Conservation (phyloP, 2,888 invertebrate genomes). For the Cosmia trapezina region DNA sequence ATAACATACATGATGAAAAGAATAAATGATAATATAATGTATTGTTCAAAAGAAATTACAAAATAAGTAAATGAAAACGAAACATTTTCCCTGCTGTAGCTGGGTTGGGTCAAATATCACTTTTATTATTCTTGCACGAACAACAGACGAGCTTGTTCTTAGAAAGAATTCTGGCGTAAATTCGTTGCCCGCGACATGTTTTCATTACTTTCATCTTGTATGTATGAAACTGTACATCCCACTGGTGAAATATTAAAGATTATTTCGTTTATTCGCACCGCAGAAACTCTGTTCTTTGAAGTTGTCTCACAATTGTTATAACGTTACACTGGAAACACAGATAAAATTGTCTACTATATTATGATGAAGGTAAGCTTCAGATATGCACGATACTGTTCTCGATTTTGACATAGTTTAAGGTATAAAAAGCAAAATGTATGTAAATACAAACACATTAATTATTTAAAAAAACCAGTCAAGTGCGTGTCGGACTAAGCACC, state of each 20-base stretch:
- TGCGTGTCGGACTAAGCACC: no score
- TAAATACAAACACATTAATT: no score
- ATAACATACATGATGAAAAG: not conserved
- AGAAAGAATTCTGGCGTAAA: slow-evolving; percentile 63
- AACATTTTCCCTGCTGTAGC: slow-evolving; percentile 43
- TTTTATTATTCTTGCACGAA: slow-evolving; percentile 61
- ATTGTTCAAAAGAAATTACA: slow-evolving; percentile 22
- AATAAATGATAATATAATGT: slow-evolving; percentile 10
- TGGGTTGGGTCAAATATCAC: slow-evolving; percentile 46
- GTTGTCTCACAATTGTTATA: slow-evolving; percentile 34
- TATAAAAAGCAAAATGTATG: not conserved
- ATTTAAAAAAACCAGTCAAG: no score
- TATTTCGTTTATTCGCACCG: slow-evolving; percentile 46
- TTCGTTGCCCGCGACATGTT: slow-evolving; percentile 66
- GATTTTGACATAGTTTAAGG: not conserved
- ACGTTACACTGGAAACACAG: slow-evolving; percentile 22
- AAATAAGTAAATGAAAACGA: slow-evolving; percentile 39
- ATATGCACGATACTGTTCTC: not conserved
- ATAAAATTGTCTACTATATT: slow-evolving; percentile 42
- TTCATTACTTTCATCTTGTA: slow-evolving; percentile 65
- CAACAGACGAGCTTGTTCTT: slow-evolving; percentile 54
- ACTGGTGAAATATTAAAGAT: slow-evolving; percentile 59
- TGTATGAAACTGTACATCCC: slow-evolving; percentile 47
- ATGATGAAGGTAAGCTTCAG: slow-evolving; percentile 4
- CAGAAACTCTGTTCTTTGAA: slow-evolving; percentile 54